These are phyloP conservation scores for Lamproptera curius DNA, from an alignment of 2,888 invertebrate species.

Conservation along the genomic window DNA sequence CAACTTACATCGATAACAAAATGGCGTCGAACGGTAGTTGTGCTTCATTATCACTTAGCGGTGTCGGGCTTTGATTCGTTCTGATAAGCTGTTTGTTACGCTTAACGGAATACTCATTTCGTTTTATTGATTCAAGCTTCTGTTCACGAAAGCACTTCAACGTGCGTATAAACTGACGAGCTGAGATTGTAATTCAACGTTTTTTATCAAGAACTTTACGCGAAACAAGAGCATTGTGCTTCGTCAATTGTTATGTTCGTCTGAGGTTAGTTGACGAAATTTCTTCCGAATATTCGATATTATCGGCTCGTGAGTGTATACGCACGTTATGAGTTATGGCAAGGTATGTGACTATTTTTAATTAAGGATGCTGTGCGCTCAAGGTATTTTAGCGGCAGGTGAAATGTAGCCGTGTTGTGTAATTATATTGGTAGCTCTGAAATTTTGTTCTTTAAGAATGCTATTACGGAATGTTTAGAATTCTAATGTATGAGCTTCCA, in stretches of 20 bases:
- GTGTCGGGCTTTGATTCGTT: constrained; percentile 20
- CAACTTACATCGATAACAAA: constrained; percentile 50
- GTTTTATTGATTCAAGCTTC: constrained; percentile 8
- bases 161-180: too few species aligned
- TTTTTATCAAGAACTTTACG: too few species aligned
- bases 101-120: constrained; percentile 19
- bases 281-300: not conserved
- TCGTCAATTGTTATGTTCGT: too few species aligned
- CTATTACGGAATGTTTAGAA: too few species aligned
- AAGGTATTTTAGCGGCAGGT: constrained; percentile 15
- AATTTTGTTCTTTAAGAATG: too few species aligned
- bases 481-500: too few species aligned
- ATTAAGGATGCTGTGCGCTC: constrained; percentile 4
- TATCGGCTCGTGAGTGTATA: not conserved
- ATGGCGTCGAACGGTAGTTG: constrained; percentile 46
- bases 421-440: too few species aligned
- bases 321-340: not conserved
- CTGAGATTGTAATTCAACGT: too few species aligned
- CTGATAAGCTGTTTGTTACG: constrained; percentile 19
- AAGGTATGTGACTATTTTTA: not conserved
- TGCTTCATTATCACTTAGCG: constrained; percentile 47
- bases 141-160: too few species aligned
- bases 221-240: too few species aligned
- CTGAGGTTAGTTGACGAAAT: too few species aligned
- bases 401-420: too few species aligned